Conservation (phyloP, 2,797 vertebrate genomes). For the Galagoides demidoff region DNA sequence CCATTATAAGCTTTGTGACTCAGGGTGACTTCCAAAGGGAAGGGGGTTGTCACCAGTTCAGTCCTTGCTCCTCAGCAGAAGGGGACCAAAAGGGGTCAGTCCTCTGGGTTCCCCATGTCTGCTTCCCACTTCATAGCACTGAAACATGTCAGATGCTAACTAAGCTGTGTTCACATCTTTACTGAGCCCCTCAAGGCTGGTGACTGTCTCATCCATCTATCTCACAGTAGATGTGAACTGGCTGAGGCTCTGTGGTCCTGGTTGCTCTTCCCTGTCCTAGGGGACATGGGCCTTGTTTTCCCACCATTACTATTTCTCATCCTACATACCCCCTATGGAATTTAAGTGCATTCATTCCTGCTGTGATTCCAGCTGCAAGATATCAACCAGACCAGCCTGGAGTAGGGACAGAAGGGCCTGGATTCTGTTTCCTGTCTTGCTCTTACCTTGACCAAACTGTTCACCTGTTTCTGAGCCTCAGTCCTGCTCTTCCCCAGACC, state of each 20-base stretch:
- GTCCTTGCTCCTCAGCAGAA: neutral
- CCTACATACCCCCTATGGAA: neutral
- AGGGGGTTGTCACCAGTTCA: neutral
- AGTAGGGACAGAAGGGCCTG: neutral
- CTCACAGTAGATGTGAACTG: neutral
- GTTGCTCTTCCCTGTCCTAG: neutral
- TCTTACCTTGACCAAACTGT: neutral
- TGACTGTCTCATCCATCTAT: neutral
- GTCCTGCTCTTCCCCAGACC: neutral
- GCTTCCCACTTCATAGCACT: neutral
- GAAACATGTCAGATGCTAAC: neutral
- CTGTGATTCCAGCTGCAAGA: neutral
- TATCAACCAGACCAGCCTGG: neutral
- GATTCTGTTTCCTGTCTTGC: neutral
- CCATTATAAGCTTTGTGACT: slow-evolving; percentile 26
- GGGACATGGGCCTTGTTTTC: neutral
- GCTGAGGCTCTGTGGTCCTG: neutral
- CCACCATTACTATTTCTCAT: neutral
- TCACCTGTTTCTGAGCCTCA: neutral
- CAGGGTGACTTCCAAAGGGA: slow-evolving; percentile 56
- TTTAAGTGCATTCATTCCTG: neutral
- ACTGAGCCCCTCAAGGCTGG: neutral
- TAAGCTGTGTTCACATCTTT: neutral
- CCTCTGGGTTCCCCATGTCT: neutral
- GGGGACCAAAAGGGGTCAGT: neutral